Evolutionary conservation across 2,888 invertebrate species (phyloP).

Genomic region (Opisthograptis luteolata): DNA sequence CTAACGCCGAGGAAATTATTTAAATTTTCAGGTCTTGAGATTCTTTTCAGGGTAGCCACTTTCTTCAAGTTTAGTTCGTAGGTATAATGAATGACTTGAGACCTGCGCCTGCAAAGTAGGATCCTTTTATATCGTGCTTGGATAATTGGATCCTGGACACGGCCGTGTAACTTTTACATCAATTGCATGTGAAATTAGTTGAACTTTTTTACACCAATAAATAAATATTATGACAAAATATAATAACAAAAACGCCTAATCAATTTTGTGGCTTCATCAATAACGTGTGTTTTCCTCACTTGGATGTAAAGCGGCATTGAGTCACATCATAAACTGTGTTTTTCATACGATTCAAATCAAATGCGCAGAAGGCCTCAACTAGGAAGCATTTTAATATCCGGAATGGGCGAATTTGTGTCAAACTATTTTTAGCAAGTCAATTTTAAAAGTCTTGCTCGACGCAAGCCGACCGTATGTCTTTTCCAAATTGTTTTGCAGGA

Average conservation of each 20-base stretch:
- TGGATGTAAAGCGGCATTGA: too few relatives aligned
- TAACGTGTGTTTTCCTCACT: too few relatives aligned
- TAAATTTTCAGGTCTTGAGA: background rate
- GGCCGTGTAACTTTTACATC: too few relatives aligned
- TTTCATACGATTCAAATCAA: background rate
- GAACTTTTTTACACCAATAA: too few relatives aligned
- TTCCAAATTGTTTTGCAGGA: background rate
- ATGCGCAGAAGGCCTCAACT: background rate
- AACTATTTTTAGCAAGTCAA: slow-evolving; percentile 2
- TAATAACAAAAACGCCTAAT: too few relatives aligned
- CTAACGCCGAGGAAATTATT: background rate
- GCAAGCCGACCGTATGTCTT: background rate
- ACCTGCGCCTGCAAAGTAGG: too few relatives aligned
- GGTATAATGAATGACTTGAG: too few relatives aligned
- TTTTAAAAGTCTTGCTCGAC: background rate
- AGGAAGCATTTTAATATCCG: slow-evolving; percentile 7
- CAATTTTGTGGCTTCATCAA: too few relatives aligned
- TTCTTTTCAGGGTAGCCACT: slow-evolving; percentile 5
- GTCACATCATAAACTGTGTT: background rate
- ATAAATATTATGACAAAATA: too few relatives aligned
- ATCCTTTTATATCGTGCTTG: too few relatives aligned
- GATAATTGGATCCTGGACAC: too few relatives aligned
- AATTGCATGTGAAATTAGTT: too few relatives aligned
- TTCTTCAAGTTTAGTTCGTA: slow-evolving; percentile 8
- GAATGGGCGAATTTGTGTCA: slow-evolving; percentile 3